phyloP scores from a whole-genome alignment of 2,797 vertebrate genomes.

The Mormyrus proboscirostris region DNA sequence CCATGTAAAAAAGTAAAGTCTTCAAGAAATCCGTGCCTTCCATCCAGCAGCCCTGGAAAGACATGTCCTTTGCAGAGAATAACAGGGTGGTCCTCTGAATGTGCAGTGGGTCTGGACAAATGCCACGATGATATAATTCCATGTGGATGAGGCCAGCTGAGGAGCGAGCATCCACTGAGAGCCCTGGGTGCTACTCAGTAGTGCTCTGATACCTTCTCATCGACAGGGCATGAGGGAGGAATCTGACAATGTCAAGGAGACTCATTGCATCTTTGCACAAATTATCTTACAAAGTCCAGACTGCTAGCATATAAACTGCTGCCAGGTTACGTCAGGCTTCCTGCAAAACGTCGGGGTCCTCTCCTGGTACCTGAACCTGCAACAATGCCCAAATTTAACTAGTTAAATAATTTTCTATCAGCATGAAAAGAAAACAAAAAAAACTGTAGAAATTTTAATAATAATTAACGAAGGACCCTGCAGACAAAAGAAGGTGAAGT shows the following conservation, averaged over 20 bases:
- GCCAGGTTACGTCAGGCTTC: not conserved
- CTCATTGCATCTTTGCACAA: not conserved
- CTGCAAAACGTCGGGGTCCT: not conserved
- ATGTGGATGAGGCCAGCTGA: not conserved
- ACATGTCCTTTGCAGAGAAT: not conserved
- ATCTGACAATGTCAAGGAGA: not conserved
- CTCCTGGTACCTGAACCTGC: not conserved
- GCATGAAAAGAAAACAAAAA: not conserved
- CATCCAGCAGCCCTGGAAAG: not conserved
- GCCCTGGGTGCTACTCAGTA: not conserved
- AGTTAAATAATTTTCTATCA: not conserved
- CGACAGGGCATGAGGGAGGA: not conserved
- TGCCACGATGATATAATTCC: not conserved
- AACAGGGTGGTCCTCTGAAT: not conserved
- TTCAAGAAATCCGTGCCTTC: not conserved
- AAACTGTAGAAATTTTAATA: not conserved
- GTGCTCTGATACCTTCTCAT: not conserved
- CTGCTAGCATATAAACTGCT: not conserved
- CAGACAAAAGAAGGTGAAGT: not conserved
- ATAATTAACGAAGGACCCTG: not conserved
- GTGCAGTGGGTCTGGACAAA: not conserved
- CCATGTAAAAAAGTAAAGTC: not conserved
- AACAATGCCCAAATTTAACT: not conserved
- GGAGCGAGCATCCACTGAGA: too few relatives aligned
- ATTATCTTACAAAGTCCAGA: not conserved